These are phyloP conservation scores for Orgyia antiqua DNA, from an alignment of 2,888 invertebrate species.

Conservation along the genomic window DNA sequence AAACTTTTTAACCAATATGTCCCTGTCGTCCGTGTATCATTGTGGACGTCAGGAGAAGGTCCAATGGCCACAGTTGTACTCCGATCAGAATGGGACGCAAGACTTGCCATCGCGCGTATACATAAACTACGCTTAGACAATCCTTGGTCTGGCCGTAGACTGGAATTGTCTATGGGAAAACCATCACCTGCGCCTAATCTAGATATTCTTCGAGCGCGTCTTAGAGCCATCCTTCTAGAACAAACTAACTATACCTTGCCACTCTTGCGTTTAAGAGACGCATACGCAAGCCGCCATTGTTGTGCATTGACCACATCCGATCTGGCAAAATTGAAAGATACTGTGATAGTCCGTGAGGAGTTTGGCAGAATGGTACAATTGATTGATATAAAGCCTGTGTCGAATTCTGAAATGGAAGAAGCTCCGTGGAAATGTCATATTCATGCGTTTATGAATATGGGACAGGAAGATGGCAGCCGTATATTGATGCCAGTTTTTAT, in stretches of 20 bases:
- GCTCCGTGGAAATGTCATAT: slow-evolving; percentile 74
- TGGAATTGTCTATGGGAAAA: slow-evolving; percentile 83
- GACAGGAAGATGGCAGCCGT: slow-evolving; percentile 61
- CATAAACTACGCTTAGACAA: slow-evolving; percentile 87
- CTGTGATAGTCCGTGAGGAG: slow-evolving; percentile 72
- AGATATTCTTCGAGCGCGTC: slow-evolving; percentile 81
- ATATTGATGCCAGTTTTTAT: slow-evolving; percentile 83
- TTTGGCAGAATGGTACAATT: slow-evolving; percentile 65
- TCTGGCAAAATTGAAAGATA: slow-evolving; percentile 85
- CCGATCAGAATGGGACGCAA: slow-evolving; percentile 83
- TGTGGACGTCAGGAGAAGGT: slow-evolving; percentile 63
- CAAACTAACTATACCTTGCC: slow-evolving; percentile 86
- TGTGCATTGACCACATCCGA: slow-evolving; percentile 85
- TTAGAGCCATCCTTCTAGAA: slow-evolving; percentile 85
- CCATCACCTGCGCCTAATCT: slow-evolving; percentile 80
- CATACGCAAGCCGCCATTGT: slow-evolving; percentile 89
- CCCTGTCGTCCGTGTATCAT: slow-evolving; percentile 50
- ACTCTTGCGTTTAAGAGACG: slow-evolving; percentile 88
- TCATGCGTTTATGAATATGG: slow-evolving; percentile 54
- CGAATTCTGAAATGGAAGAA: slow-evolving; percentile 56
- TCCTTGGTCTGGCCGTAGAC: slow-evolving; percentile 82
- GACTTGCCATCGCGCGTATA: slow-evolving; percentile 87
- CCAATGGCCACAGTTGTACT: slow-evolving; percentile 85
- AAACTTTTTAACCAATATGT: slow-evolving; percentile 62
- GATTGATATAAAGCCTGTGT: slow-evolving; percentile 52